These are phyloP conservation scores for Blastobasis lacticolella DNA, from an alignment of 2,888 invertebrate genomes.

Conservation along the genomic window DNA sequence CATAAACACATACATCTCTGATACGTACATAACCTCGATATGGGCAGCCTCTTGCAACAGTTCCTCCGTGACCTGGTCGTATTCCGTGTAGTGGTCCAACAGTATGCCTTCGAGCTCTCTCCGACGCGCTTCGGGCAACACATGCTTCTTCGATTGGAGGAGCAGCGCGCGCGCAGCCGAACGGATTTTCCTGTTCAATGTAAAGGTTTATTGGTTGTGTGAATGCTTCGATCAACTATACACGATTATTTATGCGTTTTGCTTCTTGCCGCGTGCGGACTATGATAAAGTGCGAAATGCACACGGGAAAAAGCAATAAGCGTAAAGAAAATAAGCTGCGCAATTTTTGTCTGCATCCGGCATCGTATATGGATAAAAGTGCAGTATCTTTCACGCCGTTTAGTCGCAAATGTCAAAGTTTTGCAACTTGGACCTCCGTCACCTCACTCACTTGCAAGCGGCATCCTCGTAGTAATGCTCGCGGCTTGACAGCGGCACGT, in stretches of 20 bases:
- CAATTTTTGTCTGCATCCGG: no score
- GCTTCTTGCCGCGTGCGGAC: no score
- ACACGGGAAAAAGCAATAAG: no score
- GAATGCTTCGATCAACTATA: no score
- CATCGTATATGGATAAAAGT: no score
- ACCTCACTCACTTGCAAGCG: slow-evolving; percentile 31
- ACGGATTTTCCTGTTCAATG: slow-evolving; percentile 57
- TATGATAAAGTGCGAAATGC: no score
- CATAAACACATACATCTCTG: background rate
- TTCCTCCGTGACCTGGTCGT: slow-evolving; percentile 53
- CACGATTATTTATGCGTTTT: no score
- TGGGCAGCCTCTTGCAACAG: slow-evolving; percentile 64
- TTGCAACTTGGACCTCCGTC: no score
- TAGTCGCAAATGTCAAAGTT: no score
- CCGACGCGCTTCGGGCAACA: slow-evolving; percentile 68
- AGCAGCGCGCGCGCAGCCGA: slow-evolving; percentile 76
- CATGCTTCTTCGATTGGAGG: slow-evolving; percentile 34
- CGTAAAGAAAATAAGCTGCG: no score
- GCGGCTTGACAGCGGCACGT: slow-evolving; percentile 74
- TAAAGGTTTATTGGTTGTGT: background rate
- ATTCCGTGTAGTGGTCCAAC: slow-evolving; percentile 62
- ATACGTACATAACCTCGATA: slow-evolving; percentile 62
- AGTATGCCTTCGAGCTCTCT: slow-evolving; percentile 61
- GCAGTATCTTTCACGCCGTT: no score
- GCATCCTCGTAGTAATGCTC: slow-evolving; percentile 45